phyloP scores from a whole-genome alignment of 1,140 invertebrate genomes.

The Drosophila oshimai region DNA sequence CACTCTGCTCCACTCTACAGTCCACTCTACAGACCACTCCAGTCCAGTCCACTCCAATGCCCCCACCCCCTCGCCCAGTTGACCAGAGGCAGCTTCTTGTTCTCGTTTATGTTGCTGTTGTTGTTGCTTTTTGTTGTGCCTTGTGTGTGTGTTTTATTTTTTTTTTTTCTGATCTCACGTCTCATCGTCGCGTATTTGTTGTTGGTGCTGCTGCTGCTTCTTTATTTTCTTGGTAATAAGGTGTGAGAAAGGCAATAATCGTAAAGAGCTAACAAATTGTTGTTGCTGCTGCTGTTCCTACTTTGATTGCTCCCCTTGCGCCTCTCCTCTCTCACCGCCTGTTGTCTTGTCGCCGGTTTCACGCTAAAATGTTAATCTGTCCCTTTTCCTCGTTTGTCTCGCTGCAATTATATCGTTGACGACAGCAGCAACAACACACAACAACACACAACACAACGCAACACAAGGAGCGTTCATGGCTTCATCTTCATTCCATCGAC shows the following conservation, averaged over 20 bases:
- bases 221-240: conserved; percentile 81
- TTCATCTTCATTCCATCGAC: conserved; percentile 37
- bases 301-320: conserved; percentile 9
- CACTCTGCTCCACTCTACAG: neutral
- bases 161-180: conserved; percentile 55
- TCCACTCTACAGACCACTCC: neutral
- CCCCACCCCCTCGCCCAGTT: conserved; percentile 16
- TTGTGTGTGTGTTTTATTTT: conserved; percentile 15
- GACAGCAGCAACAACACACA: conserved; percentile 20
- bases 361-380: conserved; percentile 77
- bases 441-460: conserved; percentile 1
- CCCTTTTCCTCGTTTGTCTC: conserved; percentile 42
- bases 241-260: conserved; percentile 82
- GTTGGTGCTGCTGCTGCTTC: conserved; percentile 49
- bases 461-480: conserved; percentile 4
- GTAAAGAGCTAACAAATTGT: conserved; percentile 82
- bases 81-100: conserved; percentile 46
- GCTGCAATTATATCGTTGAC: conserved; percentile 45
- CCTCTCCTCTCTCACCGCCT: neutral
- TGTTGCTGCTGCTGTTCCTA: conserved; percentile 43
- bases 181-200: conserved; percentile 59
- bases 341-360: conserved; percentile 41
- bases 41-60: conserved; percentile 12
- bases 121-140: conserved; percentile 13
- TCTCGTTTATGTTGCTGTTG: conserved; percentile 32